phyloP scores from a whole-genome alignment of 2,113 vertebrate genomes.

The Peromyscus polionotus region DNA sequence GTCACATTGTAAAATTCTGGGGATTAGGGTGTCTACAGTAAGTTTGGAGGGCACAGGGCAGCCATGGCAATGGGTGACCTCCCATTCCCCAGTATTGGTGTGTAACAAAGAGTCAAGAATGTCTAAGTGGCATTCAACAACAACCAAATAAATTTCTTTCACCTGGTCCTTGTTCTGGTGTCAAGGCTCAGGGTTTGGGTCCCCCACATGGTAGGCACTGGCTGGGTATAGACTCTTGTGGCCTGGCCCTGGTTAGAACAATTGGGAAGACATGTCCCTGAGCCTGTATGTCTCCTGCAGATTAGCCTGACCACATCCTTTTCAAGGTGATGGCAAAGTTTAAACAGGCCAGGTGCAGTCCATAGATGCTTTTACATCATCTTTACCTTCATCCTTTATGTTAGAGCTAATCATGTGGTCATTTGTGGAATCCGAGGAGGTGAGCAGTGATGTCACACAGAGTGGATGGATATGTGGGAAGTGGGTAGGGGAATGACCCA shows the following conservation, averaged over 20 bases:
- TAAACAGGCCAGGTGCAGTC: background rate
- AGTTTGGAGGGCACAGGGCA: background rate
- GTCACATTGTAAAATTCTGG: background rate
- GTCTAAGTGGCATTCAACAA: background rate
- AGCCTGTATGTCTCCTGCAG: background rate
- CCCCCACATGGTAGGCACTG: background rate
- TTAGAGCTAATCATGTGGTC: background rate
- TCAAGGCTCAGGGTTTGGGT: background rate
- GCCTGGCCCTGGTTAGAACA: background rate
- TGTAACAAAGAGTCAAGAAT: background rate
- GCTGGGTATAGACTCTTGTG: background rate
- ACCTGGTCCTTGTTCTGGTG: background rate
- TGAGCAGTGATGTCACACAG: background rate
- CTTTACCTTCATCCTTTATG: rapidly evolving
- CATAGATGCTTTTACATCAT: background rate
- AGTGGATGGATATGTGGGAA: background rate
- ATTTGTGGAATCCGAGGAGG: background rate
- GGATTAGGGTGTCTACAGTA: background rate
- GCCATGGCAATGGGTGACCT: rapidly evolving
- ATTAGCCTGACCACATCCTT: rapidly evolving
- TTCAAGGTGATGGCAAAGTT: background rate
- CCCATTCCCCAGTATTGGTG: rapidly evolving
- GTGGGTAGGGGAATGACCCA: background rate
- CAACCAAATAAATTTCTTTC: background rate
- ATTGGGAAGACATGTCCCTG: background rate